A percentile compares a stretch with the other conserved stretches of the same genome.
Evolutionary conservation across 2,113 vertebrate species (phyloP).

Genomic region (Smithornis capensis): DNA sequence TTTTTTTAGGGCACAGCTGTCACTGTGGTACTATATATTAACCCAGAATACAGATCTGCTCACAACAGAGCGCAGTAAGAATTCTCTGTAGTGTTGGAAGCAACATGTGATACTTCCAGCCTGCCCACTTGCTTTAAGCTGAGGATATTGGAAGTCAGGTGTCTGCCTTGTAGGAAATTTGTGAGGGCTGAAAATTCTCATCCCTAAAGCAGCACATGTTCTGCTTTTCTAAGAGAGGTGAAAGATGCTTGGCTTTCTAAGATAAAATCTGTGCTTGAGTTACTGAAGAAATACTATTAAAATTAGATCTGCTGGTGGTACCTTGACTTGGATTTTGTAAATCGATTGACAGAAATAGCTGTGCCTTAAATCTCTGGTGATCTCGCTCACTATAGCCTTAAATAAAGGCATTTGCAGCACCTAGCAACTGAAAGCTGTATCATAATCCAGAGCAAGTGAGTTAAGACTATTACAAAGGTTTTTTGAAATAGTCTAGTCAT

Average conservation of each 20-base stretch:
- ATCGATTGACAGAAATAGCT: not conserved
- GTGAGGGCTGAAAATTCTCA: not conserved
- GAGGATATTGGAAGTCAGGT: not conserved
- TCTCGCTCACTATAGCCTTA: not conserved
- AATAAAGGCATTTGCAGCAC: not conserved
- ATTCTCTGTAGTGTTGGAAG: not conserved
- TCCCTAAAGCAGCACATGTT: not conserved
- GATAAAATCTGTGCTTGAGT: not conserved
- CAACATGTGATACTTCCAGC: not conserved
- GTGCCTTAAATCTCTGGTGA: not conserved
- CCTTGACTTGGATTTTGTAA: not conserved
- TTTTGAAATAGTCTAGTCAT: not conserved
- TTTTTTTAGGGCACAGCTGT: constrained; percentile 36
- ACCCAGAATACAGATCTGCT: not conserved
- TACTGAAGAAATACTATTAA: not conserved
- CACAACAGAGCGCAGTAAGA: not conserved
- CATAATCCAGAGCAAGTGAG: not conserved
- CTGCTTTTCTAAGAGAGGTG: not conserved
- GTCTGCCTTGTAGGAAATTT: not conserved
- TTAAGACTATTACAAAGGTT: not conserved
- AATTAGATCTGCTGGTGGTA: not conserved
- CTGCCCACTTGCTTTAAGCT: not conserved
- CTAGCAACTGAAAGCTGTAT: not conserved
- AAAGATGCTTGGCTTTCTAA: not conserved
- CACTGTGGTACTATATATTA: not conserved